Evolutionary conservation across 2,888 invertebrate species (phyloP), one percentile per base, ranked within the genome.

Genomic region (Microplitis manilae): DNA sequence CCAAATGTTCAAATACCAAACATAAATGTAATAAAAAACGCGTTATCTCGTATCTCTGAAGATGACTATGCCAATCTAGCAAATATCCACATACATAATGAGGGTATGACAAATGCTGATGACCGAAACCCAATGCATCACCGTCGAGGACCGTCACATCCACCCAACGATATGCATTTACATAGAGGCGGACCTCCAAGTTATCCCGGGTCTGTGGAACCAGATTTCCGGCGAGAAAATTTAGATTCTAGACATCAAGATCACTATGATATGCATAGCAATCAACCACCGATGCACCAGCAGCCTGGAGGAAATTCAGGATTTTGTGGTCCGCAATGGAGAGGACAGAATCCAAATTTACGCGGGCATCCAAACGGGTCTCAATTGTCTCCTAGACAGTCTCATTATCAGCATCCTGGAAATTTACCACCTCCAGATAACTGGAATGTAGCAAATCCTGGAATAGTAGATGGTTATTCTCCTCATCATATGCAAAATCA

Each of bases 381-480:
- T 9, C 78, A 78, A 38, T 77, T 81, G 67, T 80, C 79, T 65
- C 75, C 77, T 6, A 73, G 73, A 17, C 79, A 75, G 60, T 70
- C 73, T 15, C 50, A 50, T 50, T 79, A 80, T 38, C 78, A 64
- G 61, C 78, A 78, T 15, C 6, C 64, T 8, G 60, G 59, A 4
- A 77, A 38, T 71, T 8, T 59, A 4, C 38, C 68, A 17, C 67
- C 38, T 9, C 82, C 81, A 17, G 86, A 86, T 13, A 83, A 82
- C 78, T 85, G 86, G 86, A 81, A 80, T 59, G 80, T 80, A 75
- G 78, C 81, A 17, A 80, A 81, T 69, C 68, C 79, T 41, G 61
- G 62, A 5, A 77, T 77, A 0, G 79, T 83, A 72, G 84, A 84
- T 67, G 80, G 80, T 2, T 77, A 81, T 0, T 79, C 79, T 7